Percentiles rank a stretch among this genome's conserved stretches.
Conservation (phyloP, 2,797 vertebrate genomes). For the Typhlichthys subterraneus region DNA sequence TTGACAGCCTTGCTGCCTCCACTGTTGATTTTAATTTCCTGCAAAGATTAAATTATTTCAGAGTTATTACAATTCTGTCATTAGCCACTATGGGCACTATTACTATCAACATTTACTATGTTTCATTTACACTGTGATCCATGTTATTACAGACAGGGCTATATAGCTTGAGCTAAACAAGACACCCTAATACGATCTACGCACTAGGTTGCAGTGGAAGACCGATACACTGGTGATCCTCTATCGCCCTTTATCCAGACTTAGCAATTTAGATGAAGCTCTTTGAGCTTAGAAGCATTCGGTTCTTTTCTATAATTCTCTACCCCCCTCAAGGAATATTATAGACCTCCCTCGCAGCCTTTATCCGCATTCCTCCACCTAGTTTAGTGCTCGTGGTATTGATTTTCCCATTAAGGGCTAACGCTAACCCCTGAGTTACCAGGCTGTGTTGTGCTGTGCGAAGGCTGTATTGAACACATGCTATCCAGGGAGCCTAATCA, state of each 20-base stretch:
- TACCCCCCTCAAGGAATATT: conserved; percentile 92
- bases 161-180: conserved; percentile 14
- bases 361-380: conserved; percentile 97
- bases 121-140: neutral
- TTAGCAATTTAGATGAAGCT: conserved; percentile 72
- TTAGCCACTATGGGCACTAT: neutral
- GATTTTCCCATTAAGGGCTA: conserved; percentile 99
- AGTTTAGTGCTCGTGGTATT: conserved; percentile 97
- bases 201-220: conserved; percentile 32
- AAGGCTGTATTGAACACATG: conserved; percentile 72
- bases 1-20: conserved; percentile 8
- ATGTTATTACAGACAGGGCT: conserved; percentile 23
- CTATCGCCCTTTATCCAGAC: conserved; percentile 65
- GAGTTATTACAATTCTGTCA: neutral
- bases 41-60: neutral
- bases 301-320: conserved; percentile 81
- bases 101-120: neutral
- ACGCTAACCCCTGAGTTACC: conserved; percentile 79
- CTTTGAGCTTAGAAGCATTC: conserved; percentile 68
- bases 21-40: neutral
- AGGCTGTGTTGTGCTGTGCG: conserved; percentile 67
- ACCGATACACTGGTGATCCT: conserved; percentile 43
- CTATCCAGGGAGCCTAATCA: conserved; percentile 71
- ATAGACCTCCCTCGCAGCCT: conserved; percentile 88
- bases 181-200: conserved; percentile 21